phyloP scores from a whole-genome alignment of 2,888 invertebrate genomes.

The Pardosa pseudoannulata region DNA sequence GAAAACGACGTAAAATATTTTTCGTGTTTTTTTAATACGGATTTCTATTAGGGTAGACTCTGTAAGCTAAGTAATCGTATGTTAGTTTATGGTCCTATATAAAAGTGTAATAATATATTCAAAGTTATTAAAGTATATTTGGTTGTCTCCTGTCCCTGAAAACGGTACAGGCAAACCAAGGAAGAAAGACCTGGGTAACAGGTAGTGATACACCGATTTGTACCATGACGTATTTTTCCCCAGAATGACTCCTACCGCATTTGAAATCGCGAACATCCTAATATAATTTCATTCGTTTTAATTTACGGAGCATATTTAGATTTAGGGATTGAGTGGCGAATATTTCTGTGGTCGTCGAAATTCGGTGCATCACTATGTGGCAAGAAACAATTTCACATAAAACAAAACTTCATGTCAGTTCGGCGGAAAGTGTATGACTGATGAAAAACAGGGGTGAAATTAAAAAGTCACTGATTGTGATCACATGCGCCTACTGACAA shows the following conservation, averaged over 20 bases:
- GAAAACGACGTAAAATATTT: not conserved
- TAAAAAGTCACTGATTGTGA: constrained; percentile 40
- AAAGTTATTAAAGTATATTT: constrained; percentile 19
- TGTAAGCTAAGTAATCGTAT: not conserved
- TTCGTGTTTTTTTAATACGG: not conserved
- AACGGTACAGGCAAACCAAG: constrained; percentile 15
- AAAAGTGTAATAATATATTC: constrained; percentile 44
- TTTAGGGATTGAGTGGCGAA: no score
- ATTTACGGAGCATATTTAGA: no score
- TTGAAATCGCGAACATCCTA: no score
- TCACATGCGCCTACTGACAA: constrained; percentile 14
- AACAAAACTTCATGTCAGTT: constrained; percentile 41
- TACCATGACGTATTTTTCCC: no score
- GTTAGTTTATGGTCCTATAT: constrained; percentile 29
- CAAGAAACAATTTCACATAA: constrained; percentile 16
- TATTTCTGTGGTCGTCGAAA: no score
- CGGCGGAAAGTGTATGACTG: constrained; percentile 48
- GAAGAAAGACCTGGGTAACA: constrained; percentile 36
- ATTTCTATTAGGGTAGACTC: not conserved
- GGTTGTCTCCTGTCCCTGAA: not conserved
- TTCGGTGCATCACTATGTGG: constrained; percentile 20
- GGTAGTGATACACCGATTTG: constrained; percentile 28
- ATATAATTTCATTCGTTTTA: no score
- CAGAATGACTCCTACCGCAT: no score
- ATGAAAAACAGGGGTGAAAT: constrained; percentile 36